A percentile compares a stretch with the other conserved stretches of the same genome.
Conservation (phyloP, 2,888 invertebrate genomes). For the Eilema griseolum region DNA sequence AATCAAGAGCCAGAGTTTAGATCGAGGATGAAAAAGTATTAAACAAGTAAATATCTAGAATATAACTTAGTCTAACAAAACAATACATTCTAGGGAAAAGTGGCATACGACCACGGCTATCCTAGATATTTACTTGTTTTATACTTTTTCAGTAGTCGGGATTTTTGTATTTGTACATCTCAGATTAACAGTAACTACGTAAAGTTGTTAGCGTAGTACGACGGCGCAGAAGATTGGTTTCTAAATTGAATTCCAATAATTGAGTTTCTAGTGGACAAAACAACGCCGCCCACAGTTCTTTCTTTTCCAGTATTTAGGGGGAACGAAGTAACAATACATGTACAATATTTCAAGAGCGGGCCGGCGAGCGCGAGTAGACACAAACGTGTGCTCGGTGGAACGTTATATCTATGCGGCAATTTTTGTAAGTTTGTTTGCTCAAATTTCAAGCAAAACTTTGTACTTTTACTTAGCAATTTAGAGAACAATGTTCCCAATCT, state of each 20-base stretch:
- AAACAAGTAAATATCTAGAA: too few species aligned
- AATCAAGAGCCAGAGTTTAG: too few species aligned
- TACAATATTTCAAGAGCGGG: not conserved
- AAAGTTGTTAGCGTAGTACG: constrained; percentile 25
- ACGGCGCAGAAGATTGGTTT: constrained; percentile 23
- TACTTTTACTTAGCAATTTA: constrained; percentile 32
- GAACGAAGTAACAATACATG: constrained; percentile 27
- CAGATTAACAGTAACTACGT: constrained; percentile 20
- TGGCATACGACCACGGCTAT: too few species aligned
- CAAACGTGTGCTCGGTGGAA: not conserved
- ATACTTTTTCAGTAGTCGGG: too few species aligned
- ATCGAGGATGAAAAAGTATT: too few species aligned
- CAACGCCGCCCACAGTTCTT: constrained; percentile 19
- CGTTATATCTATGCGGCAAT: constrained; percentile 12
- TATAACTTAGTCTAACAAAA: too few species aligned
- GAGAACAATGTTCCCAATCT: constrained; percentile 17
- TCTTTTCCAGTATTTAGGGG: constrained; percentile 19
- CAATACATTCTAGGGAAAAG: too few species aligned
- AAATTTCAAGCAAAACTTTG: constrained; percentile 32
- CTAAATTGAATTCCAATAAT: constrained; percentile 50
- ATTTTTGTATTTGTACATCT: too few species aligned
- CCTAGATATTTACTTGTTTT: not conserved
- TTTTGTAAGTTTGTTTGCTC: constrained; percentile 35
- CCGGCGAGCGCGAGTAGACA: not conserved
- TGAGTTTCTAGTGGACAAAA: constrained; percentile 32